phyloP scores from a whole-genome alignment of 2,888 invertebrate genomes.

The Keiferia lycopersicella region DNA sequence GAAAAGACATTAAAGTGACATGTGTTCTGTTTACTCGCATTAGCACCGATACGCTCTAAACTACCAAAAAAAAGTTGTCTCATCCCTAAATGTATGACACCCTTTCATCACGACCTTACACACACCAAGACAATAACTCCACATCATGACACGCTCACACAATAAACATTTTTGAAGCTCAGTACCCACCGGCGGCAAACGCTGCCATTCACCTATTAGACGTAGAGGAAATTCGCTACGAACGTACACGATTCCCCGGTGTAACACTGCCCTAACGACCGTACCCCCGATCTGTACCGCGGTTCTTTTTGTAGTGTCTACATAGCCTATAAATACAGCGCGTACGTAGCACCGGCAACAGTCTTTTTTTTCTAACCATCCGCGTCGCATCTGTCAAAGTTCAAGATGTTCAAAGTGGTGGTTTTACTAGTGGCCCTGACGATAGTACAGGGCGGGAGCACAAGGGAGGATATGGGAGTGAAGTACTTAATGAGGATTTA shows the following conservation, averaged over 20 bases:
- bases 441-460: conserved; percentile 45
- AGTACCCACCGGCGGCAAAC: conserved; percentile 29
- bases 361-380: conserved; percentile 72
- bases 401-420: conserved; percentile 63
- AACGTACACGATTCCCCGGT: conserved; percentile 16
- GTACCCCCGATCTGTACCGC: conserved; percentile 59
- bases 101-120: conserved; percentile 41
- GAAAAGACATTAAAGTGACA: conserved; percentile 21
- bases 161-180: conserved; percentile 28
- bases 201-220: conserved; percentile 13
- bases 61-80: conserved; percentile 17
- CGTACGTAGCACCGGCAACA: conserved; percentile 62
- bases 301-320: conserved; percentile 54
- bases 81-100: conserved; percentile 28
- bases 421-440: conserved; percentile 46
- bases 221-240: conserved; percentile 17
- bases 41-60: conserved; percentile 28
- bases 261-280: conserved; percentile 33
- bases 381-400: conserved; percentile 56
- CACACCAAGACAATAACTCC: conserved; percentile 49
- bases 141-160: conserved; percentile 54
- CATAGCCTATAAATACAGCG: conserved; percentile 73
- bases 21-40: conserved; percentile 17
- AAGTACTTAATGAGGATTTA: conserved; percentile 86
- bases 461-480: conserved; percentile 80